Evolutionary conservation across 2,797 vertebrate species (phyloP), one percentile per base, ranked within the genome.

Genomic region (Forpus xanthops): DNA sequence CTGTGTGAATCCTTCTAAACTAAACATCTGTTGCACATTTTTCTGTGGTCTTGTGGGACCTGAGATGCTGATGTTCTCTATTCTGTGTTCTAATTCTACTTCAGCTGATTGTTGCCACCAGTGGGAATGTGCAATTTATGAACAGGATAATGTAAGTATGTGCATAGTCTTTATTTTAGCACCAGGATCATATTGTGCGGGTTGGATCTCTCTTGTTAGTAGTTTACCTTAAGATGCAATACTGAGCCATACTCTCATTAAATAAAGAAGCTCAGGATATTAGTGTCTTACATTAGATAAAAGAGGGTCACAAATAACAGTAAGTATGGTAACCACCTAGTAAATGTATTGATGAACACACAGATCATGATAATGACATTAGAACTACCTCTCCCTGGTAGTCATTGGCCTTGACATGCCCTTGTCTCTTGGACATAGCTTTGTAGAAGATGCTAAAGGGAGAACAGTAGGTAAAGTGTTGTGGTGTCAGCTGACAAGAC

Each of bases 11-110:
- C 20, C 15, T 87, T 73, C 6, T 44, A 61, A 84, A 42, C 18
- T 41, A 24, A 64, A 37, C 6, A 19, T 9, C 7, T 55, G 0
- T 33, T 82, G 11, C 5, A 28, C 0, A 0, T 12, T 80, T 45
- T 85, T 24, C 21, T 33, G 12, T 66, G 9, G 35, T 60, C 15
- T 64, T 64, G 7, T 24, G 18, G 24, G 24, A n/a, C 35, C 28
- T 50, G 24, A 28, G 20, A 20, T 68, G 12, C n/a, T 45, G 24
- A 33, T 58, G 1, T 4, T 56, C 3, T 67, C 9, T 52, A 20
- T 27, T 50, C 20, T 79, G 7, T 55, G 2, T 58, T 33, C 10
- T 37, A n/a, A 31, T 12, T 12, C 58, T 81, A 9, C 42, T 87
- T 75, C 14, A 66, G 12, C 21, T 61, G 24, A 21, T 15, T 78